Base-by-base conservation (phyloP, 2,888 invertebrate genomes). In the Steinernema hermaphroditum region DNA sequence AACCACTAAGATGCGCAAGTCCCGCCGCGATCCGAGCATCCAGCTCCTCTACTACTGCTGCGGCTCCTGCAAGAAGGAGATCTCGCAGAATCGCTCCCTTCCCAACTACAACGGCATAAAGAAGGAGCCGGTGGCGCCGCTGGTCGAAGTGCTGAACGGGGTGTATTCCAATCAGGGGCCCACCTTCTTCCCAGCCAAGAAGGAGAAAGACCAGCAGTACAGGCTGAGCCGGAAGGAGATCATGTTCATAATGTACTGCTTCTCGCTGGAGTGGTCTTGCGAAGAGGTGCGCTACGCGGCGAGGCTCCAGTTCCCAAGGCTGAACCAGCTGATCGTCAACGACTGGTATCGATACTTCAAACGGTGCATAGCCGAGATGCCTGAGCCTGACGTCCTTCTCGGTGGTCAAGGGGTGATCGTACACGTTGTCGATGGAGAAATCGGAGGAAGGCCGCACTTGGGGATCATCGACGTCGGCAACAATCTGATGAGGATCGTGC, bases 31-130 rank as follows among this genome's bases (percentile, higher is more conserved):
- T 16, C 54, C 54, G 24, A 54, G 27, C 54, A 54, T 54, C 22
- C 54, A 54, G 54, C 54, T 54, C 8, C 54, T 54, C 27, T 54
- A 54, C 27, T 54, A 54, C 27, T 54, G 54, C 27, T 54, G 54
- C 16, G 54, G 54, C n/a, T 54, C 54, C 2, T 54, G 54, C 54
- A 54, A 54, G 16, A 54, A 54, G 27, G 54, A 54, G 27, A 54
- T 54, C 54, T 54, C 54, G 6, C 54, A 54, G 27, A 54, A 54
- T 16, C 54, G 54, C 27, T 54, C 54, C 6, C 54, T 54, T 54
- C 54, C 54, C 54, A 54, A 54, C 54, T 54, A 54, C 54, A 54
- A 54, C 54, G 54, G 54, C 54, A 16, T 24, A 12, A 22, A 54
- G 27, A 54, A 54, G 22, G 24, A 22, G 54, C n/a, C 22, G n/a